Evolutionary conservation across 2,797 vertebrate species (phyloP).

Genomic region (Cuniculus paca): DNA sequence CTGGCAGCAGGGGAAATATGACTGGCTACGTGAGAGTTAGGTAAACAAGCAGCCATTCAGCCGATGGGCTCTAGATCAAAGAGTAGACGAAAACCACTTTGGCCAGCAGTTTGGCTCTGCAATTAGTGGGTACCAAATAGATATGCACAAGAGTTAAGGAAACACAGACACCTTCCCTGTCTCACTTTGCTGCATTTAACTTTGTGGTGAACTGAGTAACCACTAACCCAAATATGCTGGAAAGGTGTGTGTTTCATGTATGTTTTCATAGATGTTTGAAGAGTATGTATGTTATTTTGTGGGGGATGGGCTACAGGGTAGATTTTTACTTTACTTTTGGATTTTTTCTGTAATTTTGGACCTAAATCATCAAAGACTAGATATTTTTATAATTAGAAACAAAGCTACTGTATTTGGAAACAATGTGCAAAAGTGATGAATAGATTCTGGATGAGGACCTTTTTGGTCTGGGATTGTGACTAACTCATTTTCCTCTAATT

Average conservation of each 20-base stretch:
- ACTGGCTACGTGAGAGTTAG: background rate
- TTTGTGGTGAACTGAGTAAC: slow-evolving; percentile 4
- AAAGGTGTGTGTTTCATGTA: background rate
- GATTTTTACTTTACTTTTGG: background rate
- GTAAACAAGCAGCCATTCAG: background rate
- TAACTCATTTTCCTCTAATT: background rate
- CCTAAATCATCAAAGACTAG: background rate
- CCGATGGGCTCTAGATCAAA: background rate
- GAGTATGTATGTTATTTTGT: background rate
- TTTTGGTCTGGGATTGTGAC: background rate
- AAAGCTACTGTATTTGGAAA: slow-evolving; percentile 40
- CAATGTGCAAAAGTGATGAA: background rate
- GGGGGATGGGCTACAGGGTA: background rate
- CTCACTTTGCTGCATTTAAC: background rate
- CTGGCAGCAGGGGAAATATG: background rate
- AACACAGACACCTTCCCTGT: no score
- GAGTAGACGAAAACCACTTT: background rate
- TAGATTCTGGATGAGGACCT: background rate
- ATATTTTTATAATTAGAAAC: slow-evolving; percentile 30
- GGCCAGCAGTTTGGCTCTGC: background rate
- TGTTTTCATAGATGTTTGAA: background rate
- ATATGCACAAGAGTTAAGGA: background rate
- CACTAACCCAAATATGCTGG: background rate
- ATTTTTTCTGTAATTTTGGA: slow-evolving; percentile 24
- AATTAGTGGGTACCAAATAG: background rate